Conservation (phyloP, 1,140 invertebrate genomes). For the Pseudachorutes palmiensis region DNA sequence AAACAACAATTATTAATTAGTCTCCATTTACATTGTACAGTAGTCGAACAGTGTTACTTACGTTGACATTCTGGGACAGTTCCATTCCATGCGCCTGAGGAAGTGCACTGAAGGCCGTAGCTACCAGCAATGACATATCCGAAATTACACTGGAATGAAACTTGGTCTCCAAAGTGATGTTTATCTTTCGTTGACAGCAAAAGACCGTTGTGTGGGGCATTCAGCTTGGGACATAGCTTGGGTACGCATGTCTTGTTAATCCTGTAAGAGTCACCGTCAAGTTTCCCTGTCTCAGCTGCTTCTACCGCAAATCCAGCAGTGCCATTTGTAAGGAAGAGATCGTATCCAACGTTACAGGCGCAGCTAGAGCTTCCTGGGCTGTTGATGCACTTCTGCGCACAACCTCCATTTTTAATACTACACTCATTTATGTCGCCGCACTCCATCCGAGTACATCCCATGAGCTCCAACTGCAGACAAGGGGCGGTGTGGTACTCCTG, state of each 20-base stretch:
- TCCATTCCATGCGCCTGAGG: conserved; percentile 87
- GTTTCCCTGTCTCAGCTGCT: conserved; percentile 69
- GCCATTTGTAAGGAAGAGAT: conserved; percentile 79
- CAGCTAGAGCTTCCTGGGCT: conserved; percentile 77
- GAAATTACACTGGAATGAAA: conserved; percentile 89
- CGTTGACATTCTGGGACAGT: conserved; percentile 84
- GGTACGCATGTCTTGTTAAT: conserved; percentile 92
- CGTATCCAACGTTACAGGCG: conserved; percentile 83
- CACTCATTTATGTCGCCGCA: conserved; percentile 92
- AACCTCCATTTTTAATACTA: conserved; percentile 76
- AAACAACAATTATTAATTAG: not conserved
- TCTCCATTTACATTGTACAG: not conserved
- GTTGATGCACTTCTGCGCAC: conserved; percentile 88
- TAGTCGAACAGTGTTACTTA: conserved; percentile 46
- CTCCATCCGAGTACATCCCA: conserved; percentile 73
- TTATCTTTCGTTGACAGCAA: conserved; percentile 69
- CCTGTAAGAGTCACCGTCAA: conserved; percentile 79
- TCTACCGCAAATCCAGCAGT: conserved; percentile 82
- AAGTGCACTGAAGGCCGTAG: conserved; percentile 73
- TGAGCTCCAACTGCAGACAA: conserved; percentile 82
- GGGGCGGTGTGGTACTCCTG: conserved; percentile 81
- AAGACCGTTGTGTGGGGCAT: conserved; percentile 79
- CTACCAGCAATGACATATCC: conserved; percentile 85
- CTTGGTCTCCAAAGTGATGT: conserved; percentile 82
- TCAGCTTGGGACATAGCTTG: conserved; percentile 73